Evolutionary conservation across 2,113 vertebrate genomes (phyloP).

Genomic region (Xenus cinereus): DNA sequence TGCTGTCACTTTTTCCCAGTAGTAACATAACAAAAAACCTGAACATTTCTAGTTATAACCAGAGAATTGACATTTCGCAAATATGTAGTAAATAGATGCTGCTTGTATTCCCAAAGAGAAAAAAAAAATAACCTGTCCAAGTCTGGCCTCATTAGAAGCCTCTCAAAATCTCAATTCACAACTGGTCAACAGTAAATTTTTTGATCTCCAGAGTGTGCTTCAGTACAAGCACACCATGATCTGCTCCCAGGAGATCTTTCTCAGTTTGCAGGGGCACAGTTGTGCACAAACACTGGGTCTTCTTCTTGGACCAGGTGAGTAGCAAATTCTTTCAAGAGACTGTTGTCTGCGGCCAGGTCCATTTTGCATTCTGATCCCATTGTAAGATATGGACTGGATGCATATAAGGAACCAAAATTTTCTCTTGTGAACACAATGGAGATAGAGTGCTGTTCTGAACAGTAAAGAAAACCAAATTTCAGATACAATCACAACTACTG

Average conservation of each 20-base stretch:
- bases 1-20: neutral
- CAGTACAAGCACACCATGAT: neutral
- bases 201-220: neutral
- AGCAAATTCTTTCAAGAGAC: neutral
- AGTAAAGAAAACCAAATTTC: neutral
- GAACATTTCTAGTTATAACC: neutral
- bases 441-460: neutral
- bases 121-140: neutral
- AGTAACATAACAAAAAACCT: neutral
- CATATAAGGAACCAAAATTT: neutral
- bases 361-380: neutral
- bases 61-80: neutral
- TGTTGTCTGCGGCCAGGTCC: neutral
- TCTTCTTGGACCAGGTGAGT: neutral
- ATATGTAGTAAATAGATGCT: neutral
- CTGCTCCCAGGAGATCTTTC: neutral
- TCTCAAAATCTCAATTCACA: neutral
- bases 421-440: neutral
- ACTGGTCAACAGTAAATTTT: neutral
- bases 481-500: neutral
- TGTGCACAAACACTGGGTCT: neutral
- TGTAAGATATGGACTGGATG: neutral
- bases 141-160: neutral
- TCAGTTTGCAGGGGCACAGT: neutral
- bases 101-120: neutral